Evolutionary conservation across 2,797 vertebrate species (phyloP), one percentile per base, ranked within the genome.

Genomic region (Simalia tracyae): DNA sequence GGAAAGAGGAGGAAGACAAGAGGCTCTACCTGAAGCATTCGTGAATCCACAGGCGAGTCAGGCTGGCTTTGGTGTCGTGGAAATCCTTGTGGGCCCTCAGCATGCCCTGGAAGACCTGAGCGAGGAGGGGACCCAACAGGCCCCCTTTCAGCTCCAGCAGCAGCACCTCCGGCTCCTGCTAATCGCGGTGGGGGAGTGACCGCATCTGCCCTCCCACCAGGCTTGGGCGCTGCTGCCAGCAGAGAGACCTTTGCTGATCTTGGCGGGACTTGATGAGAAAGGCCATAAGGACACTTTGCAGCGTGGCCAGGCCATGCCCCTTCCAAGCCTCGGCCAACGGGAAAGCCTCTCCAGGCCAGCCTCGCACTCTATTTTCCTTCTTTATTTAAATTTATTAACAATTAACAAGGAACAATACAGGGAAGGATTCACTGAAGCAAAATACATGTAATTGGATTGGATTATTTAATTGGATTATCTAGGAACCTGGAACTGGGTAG

Each of bases 91-190:
- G 97, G 86, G 98, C 97, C 94, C 98, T 97, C 6, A 99, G 96
- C 95, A 99, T 97, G 88, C 98, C 98, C 93, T 99, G 99, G 95
- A 99, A 99, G 56, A 99, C 98, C 98, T 99, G 86, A 0, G 36
- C 46, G 31, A 63, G 91, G 68, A 4, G 28, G 24, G 22, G 72
- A 0, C 5, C n/a, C 56, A 19, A 76, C 54, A 8, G 15, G 22
- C 88, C 63, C 36, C 56, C 84, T 36, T 66, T n/a, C 28, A 56
- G 60, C 5, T 2, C 4, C 14, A 7, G 24, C 14, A 72, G 3
- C 68, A 22, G 1, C 31, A 3, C 17, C 31, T 0, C 17, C 0
- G 7, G 1, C 17, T 3, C 31, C 4, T 19, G 31, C 68, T 19
- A 76, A 17, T 22, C 7, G 3, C 68, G 9, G 42, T 7, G 7